Conservation (phyloP, 1,140 invertebrate genomes). For the Coptotermes formosanus region DNA sequence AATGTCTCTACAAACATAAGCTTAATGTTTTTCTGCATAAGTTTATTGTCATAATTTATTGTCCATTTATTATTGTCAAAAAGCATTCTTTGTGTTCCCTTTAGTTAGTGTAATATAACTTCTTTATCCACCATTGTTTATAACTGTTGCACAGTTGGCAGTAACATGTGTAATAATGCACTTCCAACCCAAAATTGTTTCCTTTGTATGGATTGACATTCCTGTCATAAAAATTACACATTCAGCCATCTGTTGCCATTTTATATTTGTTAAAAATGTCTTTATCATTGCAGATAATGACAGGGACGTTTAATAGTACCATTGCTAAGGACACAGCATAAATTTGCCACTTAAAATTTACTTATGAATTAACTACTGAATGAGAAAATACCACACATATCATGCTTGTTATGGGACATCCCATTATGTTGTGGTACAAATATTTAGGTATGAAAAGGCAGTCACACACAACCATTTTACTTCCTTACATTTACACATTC, state of each 20-base stretch:
- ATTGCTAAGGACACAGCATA: neutral
- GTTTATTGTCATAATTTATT: neutral
- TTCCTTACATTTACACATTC: too few species aligned
- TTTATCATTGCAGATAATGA: neutral
- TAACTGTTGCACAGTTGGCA: neutral
- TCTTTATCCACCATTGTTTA: neutral
- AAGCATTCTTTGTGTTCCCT: neutral
- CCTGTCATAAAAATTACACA: neutral
- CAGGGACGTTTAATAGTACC: too few species aligned
- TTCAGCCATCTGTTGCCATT: neutral
- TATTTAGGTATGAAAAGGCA: too few species aligned
- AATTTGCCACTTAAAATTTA: neutral
- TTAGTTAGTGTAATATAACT: neutral
- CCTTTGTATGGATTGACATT: neutral
- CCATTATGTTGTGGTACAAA: too few species aligned
- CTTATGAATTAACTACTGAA: too few species aligned
- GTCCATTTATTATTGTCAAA: neutral
- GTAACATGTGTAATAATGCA: neutral
- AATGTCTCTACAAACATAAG: neutral
- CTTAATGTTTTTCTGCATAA: neutral
- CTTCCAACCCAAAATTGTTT: neutral
- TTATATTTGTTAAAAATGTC: neutral
- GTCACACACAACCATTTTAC: too few species aligned
- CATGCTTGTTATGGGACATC: neutral
- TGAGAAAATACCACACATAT: neutral